Conservation (phyloP, 2,113 vertebrate genomes). For the Podarcis raffonei region DNA sequence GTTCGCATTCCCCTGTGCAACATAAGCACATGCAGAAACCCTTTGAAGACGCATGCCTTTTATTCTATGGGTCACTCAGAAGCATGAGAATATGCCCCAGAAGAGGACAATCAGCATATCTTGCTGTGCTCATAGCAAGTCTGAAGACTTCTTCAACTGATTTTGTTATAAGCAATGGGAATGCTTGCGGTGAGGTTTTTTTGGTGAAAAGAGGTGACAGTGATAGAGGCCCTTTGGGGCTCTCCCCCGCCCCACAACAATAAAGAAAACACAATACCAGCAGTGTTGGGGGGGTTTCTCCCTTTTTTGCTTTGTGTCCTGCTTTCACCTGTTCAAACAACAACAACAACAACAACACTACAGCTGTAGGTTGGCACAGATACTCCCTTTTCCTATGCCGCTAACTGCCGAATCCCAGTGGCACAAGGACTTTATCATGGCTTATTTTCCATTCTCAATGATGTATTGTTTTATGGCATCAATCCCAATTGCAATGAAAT, state of each 20-base stretch:
- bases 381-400: conserved; percentile 1
- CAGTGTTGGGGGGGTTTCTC: background rate
- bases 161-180: background rate
- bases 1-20: background rate
- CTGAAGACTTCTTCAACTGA: conserved; percentile 17
- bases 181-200: background rate
- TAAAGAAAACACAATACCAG: conserved; percentile 35
- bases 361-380: conserved; percentile 7
- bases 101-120: conserved; percentile 1
- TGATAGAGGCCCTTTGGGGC: conserved; percentile 1
- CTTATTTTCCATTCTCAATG: conserved; percentile 4
- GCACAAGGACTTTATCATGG: conserved; percentile 34
- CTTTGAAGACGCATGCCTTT: background rate
- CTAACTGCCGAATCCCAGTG: conserved; percentile 3
- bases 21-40: background rate
- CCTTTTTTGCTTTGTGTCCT: conserved; percentile 16
- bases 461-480: conserved; percentile 50
- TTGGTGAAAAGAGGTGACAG: background rate
- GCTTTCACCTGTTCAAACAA: conserved; percentile 2
- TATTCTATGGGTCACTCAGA: background rate
- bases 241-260: background rate
- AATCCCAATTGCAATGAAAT: conserved; percentile 52
- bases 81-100: background rate
- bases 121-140: background rate
- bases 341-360: conserved; percentile 1